A percentile compares a stretch with the other conserved stretches of the same genome.
Conservation (phyloP, 2,888 invertebrate species). For the Hemicrepidius hirtus region DNA sequence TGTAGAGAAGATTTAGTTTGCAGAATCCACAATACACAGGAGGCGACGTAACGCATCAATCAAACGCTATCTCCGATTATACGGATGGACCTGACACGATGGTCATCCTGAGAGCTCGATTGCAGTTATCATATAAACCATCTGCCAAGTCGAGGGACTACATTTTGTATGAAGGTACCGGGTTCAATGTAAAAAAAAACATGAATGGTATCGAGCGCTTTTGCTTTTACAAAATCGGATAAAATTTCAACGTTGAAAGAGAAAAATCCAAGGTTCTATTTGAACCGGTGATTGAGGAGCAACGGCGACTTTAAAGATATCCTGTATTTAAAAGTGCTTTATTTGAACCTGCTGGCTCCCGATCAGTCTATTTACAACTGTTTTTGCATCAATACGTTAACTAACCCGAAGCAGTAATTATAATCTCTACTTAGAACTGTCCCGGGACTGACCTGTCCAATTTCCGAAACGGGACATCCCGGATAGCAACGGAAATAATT, state of each 20-base stretch:
- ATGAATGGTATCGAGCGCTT: not conserved
- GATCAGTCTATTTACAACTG: not conserved
- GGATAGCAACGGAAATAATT: slow-evolving; percentile 37
- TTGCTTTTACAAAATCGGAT: not conserved
- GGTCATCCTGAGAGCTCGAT: slow-evolving; percentile 52
- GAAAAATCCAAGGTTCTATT: too few relatives aligned
- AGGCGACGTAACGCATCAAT: slow-evolving; percentile 64
- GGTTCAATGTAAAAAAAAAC: not conserved
- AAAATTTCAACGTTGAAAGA: too few relatives aligned
- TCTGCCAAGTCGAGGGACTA: slow-evolving; percentile 43
- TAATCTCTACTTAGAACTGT: not conserved
- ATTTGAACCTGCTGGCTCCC: too few relatives aligned
- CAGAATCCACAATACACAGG: slow-evolving; percentile 55
- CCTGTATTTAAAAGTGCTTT: too few relatives aligned
- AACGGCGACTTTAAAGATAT: too few relatives aligned
- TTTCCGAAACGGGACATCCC: slow-evolving; percentile 47
- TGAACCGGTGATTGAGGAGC: too few relatives aligned
- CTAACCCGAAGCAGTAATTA: not conserved
- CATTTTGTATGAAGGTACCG: not conserved
- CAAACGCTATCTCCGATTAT: slow-evolving; percentile 63
- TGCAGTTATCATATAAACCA: slow-evolving; percentile 60
- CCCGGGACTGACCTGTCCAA: slow-evolving; percentile 33
- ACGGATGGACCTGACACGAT: slow-evolving; percentile 60
- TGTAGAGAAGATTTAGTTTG: slow-evolving; percentile 65
- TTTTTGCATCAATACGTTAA: not conserved